Evolutionary conservation across 2,113 vertebrate species (phyloP).

Genomic region (Pedionomus torquatus): DNA sequence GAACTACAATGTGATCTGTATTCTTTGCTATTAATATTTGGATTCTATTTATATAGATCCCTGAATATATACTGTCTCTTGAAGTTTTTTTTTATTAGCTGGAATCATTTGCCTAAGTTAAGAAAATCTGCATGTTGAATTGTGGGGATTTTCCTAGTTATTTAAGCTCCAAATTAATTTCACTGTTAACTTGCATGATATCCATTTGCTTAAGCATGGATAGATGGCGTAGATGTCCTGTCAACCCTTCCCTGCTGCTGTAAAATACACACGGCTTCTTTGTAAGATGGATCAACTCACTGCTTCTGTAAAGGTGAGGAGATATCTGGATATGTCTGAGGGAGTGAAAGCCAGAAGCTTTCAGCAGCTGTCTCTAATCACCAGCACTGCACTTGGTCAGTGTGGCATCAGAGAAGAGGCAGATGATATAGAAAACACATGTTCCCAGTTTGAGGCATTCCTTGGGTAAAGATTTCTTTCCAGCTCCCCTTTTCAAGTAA

Average conservation of each 20-base stretch:
- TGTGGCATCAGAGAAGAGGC: background rate
- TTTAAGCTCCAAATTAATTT: constrained; percentile 38
- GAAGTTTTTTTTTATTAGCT: constrained; percentile 18
- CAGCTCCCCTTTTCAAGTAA: background rate
- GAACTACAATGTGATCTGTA: constrained; percentile 19
- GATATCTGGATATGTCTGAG: background rate
- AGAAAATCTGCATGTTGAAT: constrained; percentile 8
- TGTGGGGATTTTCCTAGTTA: background rate
- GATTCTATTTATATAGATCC: constrained; percentile 41
- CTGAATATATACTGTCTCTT: constrained; percentile 25
- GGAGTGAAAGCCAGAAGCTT: background rate
- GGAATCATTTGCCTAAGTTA: constrained; percentile 27
- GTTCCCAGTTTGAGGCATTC: background rate
- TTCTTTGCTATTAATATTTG: constrained; percentile 22
- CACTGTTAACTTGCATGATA: constrained; percentile 7
- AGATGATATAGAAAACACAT: rapidly evolving
- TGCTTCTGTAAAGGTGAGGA: background rate
- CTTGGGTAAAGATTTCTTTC: background rate
- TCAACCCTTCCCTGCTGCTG: background rate
- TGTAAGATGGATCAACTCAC: background rate
- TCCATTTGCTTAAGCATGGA: background rate
- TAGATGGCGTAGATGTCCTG: background rate
- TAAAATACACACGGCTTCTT: background rate
- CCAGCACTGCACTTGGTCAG: background rate
- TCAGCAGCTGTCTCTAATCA: background rate